Conservation (phyloP, 2,113 vertebrate species). For the Pangasianodon hypophthalmus region DNA sequence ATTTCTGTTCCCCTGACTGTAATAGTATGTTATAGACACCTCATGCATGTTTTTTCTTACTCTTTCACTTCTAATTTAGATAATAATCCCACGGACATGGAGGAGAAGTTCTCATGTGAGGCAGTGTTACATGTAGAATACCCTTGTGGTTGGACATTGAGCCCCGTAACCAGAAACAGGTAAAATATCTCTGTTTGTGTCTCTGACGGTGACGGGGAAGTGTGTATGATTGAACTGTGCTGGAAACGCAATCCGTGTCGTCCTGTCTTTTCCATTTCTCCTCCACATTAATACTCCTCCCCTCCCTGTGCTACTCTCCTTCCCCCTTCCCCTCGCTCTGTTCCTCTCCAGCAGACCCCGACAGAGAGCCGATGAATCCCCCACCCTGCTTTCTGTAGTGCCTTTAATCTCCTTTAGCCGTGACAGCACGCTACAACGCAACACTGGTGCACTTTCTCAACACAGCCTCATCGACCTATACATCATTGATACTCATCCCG, state of each 20-base stretch:
- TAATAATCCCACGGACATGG: neutral
- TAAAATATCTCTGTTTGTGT: neutral
- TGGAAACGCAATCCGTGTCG: slow-evolving; percentile 12
- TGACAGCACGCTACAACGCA: slow-evolving; percentile 42
- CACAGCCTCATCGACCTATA: slow-evolving; percentile 36
- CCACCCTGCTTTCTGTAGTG: neutral
- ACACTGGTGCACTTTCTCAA: slow-evolving; percentile 16
- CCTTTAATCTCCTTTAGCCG: slow-evolving; percentile 47
- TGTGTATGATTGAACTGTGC: slow-evolving; percentile 12
- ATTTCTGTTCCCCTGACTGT: neutral
- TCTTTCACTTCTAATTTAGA: neutral
- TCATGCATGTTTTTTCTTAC: no score
- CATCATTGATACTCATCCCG: slow-evolving; percentile 40
- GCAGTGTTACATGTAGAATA: neutral
- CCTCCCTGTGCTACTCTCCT: neutral
- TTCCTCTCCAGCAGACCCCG: neutral
- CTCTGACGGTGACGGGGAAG: neutral
- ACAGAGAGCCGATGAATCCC: slow-evolving; percentile 39
- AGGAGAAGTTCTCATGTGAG: neutral
- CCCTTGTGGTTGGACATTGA: neutral
- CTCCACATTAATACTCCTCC: slow-evolving; percentile 29
- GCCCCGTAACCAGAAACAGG: neutral
- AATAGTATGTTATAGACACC: neutral
- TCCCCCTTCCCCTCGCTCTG: neutral
- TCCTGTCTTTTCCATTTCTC: slow-evolving; percentile 27